A percentile compares a stretch with the other conserved stretches of the same genome.
phyloP scores from a whole-genome alignment of 2,113 vertebrate genomes.

The Aegypius monachus region DNA sequence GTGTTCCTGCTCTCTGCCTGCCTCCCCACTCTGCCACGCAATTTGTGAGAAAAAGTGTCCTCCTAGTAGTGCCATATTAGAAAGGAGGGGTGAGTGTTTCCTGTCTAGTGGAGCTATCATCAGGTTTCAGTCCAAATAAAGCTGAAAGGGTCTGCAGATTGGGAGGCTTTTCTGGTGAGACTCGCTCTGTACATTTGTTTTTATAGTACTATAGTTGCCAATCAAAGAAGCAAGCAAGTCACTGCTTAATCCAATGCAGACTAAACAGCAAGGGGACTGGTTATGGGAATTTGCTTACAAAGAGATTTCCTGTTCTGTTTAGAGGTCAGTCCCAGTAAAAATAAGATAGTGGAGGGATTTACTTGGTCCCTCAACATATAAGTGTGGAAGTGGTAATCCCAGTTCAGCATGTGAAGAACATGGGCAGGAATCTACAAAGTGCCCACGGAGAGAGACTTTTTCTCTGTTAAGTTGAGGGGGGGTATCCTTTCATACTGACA shows the following conservation, averaged over 20 bases:
- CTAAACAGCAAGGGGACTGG: conserved; percentile 74
- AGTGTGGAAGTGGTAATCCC: not conserved
- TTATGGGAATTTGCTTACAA: conserved; percentile 72
- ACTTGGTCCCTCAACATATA: not conserved
- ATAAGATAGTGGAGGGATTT: conserved; percentile 22
- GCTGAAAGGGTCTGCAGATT: conserved; percentile 53
- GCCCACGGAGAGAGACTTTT: not conserved
- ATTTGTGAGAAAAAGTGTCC: conserved; percentile 70
- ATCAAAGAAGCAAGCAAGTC: conserved; percentile 70
- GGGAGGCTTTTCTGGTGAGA: conserved; percentile 57
- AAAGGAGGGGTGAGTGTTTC: conserved; percentile 59
- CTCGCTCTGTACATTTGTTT: conserved; percentile 69
- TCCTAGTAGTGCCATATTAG: conserved; percentile 20
- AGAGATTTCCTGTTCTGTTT: conserved; percentile 74
- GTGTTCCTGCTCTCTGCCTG: not conserved
- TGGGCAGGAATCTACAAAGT: not conserved
- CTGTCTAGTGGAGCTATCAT: conserved; percentile 64
- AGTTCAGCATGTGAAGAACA: not conserved
- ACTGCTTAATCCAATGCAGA: conserved; percentile 64
- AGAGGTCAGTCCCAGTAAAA: conserved; percentile 55
- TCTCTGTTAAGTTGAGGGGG: fast-evolving
- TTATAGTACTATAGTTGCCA: conserved; percentile 70
- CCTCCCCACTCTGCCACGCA: not conserved
- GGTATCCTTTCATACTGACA: not conserved
- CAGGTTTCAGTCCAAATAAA: conserved; percentile 75